These are phyloP conservation scores for Andrena trimmerana DNA, from an alignment of 2,888 invertebrate species.

Conservation along the genomic window DNA sequence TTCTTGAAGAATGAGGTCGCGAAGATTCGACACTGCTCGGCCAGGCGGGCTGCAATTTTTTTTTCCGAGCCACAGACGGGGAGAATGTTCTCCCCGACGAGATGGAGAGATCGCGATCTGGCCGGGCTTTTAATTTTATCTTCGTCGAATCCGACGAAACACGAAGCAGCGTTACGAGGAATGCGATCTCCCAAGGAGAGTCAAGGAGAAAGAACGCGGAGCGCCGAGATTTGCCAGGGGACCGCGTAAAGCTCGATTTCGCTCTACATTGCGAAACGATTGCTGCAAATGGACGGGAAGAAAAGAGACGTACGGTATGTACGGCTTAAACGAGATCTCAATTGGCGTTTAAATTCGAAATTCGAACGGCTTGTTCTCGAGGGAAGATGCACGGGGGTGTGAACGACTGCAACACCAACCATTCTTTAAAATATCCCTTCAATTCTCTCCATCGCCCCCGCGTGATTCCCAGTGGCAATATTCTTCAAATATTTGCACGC, in stretches of 20 bases:
- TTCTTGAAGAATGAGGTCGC: not conserved
- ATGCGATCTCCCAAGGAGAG: slow-evolving; percentile 1
- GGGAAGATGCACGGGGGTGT: not conserved
- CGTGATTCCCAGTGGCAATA: not conserved
- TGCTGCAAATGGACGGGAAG: not conserved
- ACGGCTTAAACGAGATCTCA: slow-evolving; percentile 45
- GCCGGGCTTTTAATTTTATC: slow-evolving; percentile 32
- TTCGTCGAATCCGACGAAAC: slow-evolving; percentile 3
- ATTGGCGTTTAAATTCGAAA: slow-evolving; percentile 45
- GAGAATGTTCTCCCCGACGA: not conserved
- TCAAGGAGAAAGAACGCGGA: slow-evolving; percentile 13
- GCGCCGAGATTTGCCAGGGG: slow-evolving; percentile 40
- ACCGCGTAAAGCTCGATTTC: slow-evolving; percentile 48
- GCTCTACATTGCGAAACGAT: slow-evolving; percentile 48
- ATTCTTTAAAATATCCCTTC: not conserved
- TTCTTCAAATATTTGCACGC: slow-evolving; percentile 1
- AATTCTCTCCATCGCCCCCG: not conserved
- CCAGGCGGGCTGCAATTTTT: slow-evolving; percentile 1
- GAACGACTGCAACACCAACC: no score
- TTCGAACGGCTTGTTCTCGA: slow-evolving; percentile 3
- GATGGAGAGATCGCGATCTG: slow-evolving; percentile 10
- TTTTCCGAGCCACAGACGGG: not conserved
- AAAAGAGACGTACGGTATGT: slow-evolving; percentile 21
- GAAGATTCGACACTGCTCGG: slow-evolving; percentile 7
- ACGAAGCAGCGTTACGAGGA: slow-evolving; percentile 10